Percentiles rank a stretch among this genome's conserved stretches.
phyloP scores from a whole-genome alignment of 2,797 vertebrate species.

The Protosalanx chinensis region DNA sequence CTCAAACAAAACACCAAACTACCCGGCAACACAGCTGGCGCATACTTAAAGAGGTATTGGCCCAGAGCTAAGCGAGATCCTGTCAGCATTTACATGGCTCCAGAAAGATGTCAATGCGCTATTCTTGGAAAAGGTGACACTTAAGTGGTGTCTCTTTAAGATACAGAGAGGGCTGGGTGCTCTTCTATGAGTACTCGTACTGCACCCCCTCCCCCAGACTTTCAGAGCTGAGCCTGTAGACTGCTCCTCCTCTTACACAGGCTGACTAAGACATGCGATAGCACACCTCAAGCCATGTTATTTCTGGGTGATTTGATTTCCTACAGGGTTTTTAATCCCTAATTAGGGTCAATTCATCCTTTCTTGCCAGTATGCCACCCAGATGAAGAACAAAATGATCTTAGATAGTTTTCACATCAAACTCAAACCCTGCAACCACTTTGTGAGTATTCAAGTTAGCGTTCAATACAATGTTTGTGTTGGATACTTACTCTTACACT shows the following conservation, averaged over 20 bases:
- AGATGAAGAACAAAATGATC: neutral
- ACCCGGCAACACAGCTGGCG: neutral
- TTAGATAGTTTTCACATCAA: neutral
- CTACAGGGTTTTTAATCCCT: conserved; percentile 14
- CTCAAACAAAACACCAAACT: neutral
- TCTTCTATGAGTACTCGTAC: conserved; percentile 39
- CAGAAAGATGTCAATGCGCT: conserved; percentile 18
- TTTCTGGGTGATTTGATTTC: conserved; percentile 14
- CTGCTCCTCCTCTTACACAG: neutral
- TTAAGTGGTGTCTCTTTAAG: conserved; percentile 17
- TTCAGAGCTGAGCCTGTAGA: conserved; percentile 4
- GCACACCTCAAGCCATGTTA: neutral
- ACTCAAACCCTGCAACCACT: neutral
- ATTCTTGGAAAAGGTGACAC: conserved; percentile 41
- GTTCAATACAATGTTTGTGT: conserved; percentile 1
- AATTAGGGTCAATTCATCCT: neutral
- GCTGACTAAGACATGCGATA: neutral
- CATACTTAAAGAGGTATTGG: neutral
- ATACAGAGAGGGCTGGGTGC: conserved; percentile 1
- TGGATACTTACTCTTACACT: conserved; percentile 14
- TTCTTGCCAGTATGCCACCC: neutral
- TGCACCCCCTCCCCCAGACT: neutral
- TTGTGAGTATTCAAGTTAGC: neutral
- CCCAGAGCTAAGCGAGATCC: conserved; percentile 9
- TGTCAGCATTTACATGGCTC: conserved; percentile 1